phyloP scores from a whole-genome alignment of 2,797 vertebrate genomes.

The Fratercula arctica region DNA sequence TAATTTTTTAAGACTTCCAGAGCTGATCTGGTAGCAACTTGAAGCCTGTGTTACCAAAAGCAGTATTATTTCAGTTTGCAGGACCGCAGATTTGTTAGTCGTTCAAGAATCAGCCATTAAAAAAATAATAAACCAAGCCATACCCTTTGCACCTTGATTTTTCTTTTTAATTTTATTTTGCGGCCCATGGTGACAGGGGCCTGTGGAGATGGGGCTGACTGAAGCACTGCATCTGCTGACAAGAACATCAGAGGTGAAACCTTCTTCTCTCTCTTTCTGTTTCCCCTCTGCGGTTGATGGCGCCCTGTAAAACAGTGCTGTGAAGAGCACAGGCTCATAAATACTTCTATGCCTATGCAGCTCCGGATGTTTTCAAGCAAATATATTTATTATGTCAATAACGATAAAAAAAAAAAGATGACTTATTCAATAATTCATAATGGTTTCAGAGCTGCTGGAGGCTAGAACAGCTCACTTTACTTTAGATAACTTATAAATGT shows the following conservation, averaged over 20 bases:
- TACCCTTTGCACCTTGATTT: background rate
- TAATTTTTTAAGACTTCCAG: background rate
- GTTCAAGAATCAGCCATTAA: background rate
- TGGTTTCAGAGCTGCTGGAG: constrained; percentile 41
- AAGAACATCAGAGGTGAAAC: background rate
- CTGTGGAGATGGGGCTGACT: background rate
- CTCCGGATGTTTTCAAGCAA: constrained; percentile 37
- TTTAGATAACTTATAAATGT: constrained; percentile 48
- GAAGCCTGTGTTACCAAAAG: background rate
- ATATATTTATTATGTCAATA: constrained; percentile 63
- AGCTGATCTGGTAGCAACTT: background rate
- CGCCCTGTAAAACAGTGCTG: background rate
- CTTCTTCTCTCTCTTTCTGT: background rate
- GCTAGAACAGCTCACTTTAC: background rate
- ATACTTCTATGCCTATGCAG: constrained; percentile 30
- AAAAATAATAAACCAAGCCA: background rate
- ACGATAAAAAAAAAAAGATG: constrained; percentile 42
- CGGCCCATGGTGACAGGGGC: background rate
- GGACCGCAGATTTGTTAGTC: background rate
- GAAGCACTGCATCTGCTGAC: background rate
- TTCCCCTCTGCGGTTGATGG: background rate
- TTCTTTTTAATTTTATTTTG: background rate
- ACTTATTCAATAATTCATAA: constrained; percentile 60
- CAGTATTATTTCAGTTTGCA: background rate
- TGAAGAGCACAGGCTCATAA: constrained; percentile 19